These are phyloP conservation scores for Poecilia velifera DNA, from an alignment of 2,797 vertebrate genomes.

Conservation along the genomic window DNA sequence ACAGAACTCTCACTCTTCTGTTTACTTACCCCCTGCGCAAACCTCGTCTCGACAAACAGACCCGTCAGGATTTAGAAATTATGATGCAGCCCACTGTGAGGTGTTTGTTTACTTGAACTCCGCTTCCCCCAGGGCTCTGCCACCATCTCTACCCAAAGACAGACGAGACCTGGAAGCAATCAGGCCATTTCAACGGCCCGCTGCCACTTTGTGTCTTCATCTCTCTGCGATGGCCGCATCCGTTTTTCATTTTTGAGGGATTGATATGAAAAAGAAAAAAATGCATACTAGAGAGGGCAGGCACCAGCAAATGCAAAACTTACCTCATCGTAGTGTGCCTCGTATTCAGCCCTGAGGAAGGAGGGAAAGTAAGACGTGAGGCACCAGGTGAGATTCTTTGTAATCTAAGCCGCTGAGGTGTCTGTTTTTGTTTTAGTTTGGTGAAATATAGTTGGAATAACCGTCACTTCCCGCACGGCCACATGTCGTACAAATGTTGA, in stretches of 20 bases:
- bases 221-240: conserved; percentile 67
- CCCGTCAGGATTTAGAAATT: conserved; percentile 53
- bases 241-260: conserved; percentile 73
- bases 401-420: conserved; percentile 40
- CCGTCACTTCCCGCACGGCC: conserved; percentile 42
- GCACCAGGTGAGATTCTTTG: conserved; percentile 42
- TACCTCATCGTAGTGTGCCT: conserved; percentile 43
- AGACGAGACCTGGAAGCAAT: conserved; percentile 71
- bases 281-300: conserved; percentile 50
- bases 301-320: conserved; percentile 39
- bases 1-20: conserved; percentile 56
- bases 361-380: conserved; percentile 46
- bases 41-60: conserved; percentile 68
- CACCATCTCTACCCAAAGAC: conserved; percentile 58
- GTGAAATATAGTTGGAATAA: conserved; percentile 37
- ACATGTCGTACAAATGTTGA: conserved; percentile 49
- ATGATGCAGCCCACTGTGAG: conserved; percentile 49
- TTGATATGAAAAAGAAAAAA: conserved; percentile 66
- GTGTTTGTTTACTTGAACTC: conserved; percentile 75
- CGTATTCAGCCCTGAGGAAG: conserved; percentile 40
- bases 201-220: conserved; percentile 70
- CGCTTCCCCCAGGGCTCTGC: conserved; percentile 40
- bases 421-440: conserved; percentile 62
- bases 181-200: conserved; percentile 56
- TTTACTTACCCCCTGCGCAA: conserved; percentile 45